Evolutionary conservation across 2,113 vertebrate genomes (phyloP).

Genomic region (Crotalus helleri): DNA sequence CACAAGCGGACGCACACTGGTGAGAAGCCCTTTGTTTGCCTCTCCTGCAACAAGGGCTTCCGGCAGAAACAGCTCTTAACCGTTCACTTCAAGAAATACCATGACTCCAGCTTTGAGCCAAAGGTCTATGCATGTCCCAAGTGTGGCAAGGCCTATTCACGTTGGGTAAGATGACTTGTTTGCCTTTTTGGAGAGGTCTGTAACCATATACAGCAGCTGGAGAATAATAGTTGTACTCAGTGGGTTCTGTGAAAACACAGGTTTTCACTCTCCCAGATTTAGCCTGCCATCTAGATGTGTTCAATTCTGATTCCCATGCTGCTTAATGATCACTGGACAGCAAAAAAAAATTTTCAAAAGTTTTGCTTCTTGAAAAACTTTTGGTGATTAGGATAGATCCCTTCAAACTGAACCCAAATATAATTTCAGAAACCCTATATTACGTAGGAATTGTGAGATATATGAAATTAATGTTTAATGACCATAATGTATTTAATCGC

Average conservation of each 20-base stretch:
- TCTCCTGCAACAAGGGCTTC: constrained; percentile 50
- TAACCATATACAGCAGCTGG: neutral
- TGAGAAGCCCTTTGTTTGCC: constrained; percentile 59
- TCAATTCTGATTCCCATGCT: neutral
- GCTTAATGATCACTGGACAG: neutral
- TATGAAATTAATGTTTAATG: neutral
- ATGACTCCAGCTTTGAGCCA: constrained; percentile 15
- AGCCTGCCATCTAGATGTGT: neutral
- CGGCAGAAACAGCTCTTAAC: constrained; percentile 50
- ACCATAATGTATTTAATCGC: too few species aligned
- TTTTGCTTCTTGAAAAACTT: too few species aligned
- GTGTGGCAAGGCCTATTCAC: constrained; percentile 55
- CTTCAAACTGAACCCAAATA: too few species aligned
- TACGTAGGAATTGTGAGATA: neutral
- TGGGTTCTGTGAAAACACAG: neutral
- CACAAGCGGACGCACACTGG: constrained; percentile 49
- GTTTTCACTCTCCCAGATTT: neutral
- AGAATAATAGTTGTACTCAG: neutral
- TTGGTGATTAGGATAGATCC: too few species aligned
- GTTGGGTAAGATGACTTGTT: constrained; percentile 43
- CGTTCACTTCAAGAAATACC: constrained; percentile 43
- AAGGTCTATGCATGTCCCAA: constrained; percentile 18
- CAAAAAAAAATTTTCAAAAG: too few species aligned
- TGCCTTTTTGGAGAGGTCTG: neutral
- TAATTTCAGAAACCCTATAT: too few species aligned